Evolutionary conservation across 1,140 invertebrate genomes (phyloP), one percentile per base, ranked within the genome.

Genomic region (Drosophila mayri): DNA sequence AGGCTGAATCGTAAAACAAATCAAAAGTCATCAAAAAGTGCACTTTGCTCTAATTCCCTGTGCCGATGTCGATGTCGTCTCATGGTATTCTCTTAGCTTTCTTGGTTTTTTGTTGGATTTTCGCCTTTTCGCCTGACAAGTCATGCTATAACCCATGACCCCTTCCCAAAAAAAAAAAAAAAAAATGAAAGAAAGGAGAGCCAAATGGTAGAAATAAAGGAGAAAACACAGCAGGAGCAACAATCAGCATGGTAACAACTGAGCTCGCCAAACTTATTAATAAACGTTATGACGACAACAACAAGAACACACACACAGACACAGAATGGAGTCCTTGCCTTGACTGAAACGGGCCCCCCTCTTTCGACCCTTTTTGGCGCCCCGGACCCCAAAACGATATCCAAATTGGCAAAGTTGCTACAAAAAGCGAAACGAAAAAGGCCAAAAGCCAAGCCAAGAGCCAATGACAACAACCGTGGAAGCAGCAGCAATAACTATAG

Each of bases 21-120:
- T 88, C 84, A 88, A 88, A 88, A 88, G 84, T 88, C 80, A 90
- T 88, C 84, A 88, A 88, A 90, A 88, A 88, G 76, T 88, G 84
- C 84, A 88, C 84, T 88, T 88, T 88, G 84, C 73, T 88, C 84
- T 88, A 88, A 88, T 88, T 88, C 65, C 76, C 70, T 18, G n/a
- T 22, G 62, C 62, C 62, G 62, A 76, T 66, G 72, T 52, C 77
- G 35, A 63, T 47, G 54, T 71, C 49, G 52, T 47, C 74, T 68
- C 67, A 61, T 57, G 67, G 35, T 32, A 40, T 54, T 35, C 44
- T 35, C 30, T 35, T 64, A 10, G 18, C 30, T 40, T 66, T 59
- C 37, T 32, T 57, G 32, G 62, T 46, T 37, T 54, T 38, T 37
- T 35, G 32, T 22, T 30, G 25, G 47, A 11, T 11, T 50, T 49